These are phyloP conservation scores for Etheostoma cragini DNA, from an alignment of 2,113 vertebrate species.

Conservation along the genomic window DNA sequence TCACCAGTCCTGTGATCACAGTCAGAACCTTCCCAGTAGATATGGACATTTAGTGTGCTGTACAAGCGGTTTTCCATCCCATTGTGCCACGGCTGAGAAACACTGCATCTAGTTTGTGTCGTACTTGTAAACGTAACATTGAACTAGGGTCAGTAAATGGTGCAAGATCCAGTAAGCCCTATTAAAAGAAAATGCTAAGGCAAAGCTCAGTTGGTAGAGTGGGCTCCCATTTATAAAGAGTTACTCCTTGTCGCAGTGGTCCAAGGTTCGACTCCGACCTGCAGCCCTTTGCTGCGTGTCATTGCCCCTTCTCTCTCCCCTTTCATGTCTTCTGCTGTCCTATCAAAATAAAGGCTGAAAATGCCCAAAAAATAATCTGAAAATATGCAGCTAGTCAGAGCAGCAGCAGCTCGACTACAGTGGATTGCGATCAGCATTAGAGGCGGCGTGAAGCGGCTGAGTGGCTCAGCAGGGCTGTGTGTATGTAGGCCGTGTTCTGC, in stretches of 20 bases:
- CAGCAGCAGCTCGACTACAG: constrained; percentile 30
- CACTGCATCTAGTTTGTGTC: neutral
- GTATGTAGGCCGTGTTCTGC: constrained; percentile 74
- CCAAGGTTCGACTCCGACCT: too few relatives aligned
- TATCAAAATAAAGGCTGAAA: too few relatives aligned
- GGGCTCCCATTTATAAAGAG: too few relatives aligned
- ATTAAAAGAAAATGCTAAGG: constrained; percentile 23
- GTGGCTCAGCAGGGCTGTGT: constrained; percentile 70
- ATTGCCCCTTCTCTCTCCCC: too few relatives aligned
- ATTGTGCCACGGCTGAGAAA: neutral
- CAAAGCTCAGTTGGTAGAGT: neutral
- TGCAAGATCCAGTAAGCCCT: constrained; percentile 29
- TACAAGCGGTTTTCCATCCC: neutral
- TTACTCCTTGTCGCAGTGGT: too few relatives aligned
- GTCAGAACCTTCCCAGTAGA: neutral
- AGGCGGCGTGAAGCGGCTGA: constrained; percentile 50
- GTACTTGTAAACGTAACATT: constrained; percentile 32
- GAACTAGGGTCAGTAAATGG: constrained; percentile 28
- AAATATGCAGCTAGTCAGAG: constrained; percentile 23
- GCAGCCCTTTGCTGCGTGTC: too few relatives aligned
- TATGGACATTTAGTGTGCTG: neutral
- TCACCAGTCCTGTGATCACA: neutral
- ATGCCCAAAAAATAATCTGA: neutral
- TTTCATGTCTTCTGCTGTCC: too few relatives aligned
- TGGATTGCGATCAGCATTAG: constrained; percentile 58